phyloP scores from a whole-genome alignment of 2,888 invertebrate genomes.

The Dryobotodes eremita region DNA sequence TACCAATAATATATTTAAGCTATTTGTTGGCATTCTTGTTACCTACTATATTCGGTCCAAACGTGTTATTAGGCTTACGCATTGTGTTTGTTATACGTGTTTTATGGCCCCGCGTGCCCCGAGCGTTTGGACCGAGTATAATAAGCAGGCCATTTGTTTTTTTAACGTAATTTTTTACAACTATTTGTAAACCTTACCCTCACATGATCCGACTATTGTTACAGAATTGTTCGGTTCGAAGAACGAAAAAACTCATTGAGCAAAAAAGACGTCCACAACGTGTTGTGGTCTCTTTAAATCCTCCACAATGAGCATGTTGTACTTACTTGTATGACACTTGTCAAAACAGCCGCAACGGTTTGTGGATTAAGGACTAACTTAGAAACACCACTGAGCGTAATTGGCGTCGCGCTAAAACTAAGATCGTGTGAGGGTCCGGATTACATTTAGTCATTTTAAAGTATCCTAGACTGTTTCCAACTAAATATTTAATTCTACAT shows the following conservation, averaged over 20 bases:
- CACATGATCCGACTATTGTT: neutral
- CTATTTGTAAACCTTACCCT: neutral
- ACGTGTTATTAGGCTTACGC: no score
- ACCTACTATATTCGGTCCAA: no score
- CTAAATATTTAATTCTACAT: neutral
- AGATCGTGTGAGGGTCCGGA: constrained; percentile 1
- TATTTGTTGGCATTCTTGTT: neutral
- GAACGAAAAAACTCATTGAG: no score
- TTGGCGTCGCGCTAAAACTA: neutral
- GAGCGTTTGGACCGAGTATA: no score
- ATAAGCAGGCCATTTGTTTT: no score
- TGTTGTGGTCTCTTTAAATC: neutral
- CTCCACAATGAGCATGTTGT: neutral
- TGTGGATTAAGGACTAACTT: constrained; percentile 15
- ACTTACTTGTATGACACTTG: neutral
- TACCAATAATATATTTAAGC: neutral
- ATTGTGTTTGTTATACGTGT: no score
- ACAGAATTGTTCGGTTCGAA: neutral
- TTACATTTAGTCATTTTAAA: neutral
- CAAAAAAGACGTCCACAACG: neutral
- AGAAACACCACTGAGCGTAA: neutral
- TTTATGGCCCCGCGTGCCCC: no score
- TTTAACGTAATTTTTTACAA: neutral
- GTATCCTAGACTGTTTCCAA: neutral
- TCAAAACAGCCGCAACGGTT: constrained; percentile 6